phyloP scores from a whole-genome alignment of 2,888 invertebrate species.

The Athalia cordata region DNA sequence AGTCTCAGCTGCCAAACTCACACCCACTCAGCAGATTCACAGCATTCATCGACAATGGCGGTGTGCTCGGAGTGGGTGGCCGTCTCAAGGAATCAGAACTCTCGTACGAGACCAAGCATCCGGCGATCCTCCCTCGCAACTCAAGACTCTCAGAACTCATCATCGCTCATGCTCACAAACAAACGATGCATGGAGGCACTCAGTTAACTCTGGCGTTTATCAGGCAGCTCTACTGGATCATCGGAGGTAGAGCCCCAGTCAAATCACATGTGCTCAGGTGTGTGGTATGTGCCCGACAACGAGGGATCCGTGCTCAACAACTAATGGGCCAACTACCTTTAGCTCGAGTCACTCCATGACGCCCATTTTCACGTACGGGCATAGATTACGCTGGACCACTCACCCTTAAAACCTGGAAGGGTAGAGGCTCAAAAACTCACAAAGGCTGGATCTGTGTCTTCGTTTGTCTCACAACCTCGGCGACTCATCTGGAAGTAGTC shows the following conservation, averaged over 20 bases:
- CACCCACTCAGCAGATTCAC: conserved; percentile 41
- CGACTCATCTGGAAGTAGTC: conserved; percentile 43
- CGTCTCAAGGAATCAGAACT: conserved; percentile 43
- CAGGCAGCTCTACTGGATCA: conserved; percentile 21
- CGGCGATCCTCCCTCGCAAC: conserved; percentile 33
- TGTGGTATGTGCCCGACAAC: conserved; percentile 37
- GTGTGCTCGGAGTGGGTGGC: conserved; percentile 50
- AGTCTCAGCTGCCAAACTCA: conserved; percentile 14
- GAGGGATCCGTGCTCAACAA: conserved; percentile 45
- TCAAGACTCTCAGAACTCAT: conserved; percentile 39
- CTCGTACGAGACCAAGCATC: conserved; percentile 44
- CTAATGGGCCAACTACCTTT: conserved; percentile 56
- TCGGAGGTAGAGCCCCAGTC: conserved; percentile 28
- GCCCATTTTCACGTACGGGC: conserved; percentile 10
- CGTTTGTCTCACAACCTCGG: conserved; percentile 49
- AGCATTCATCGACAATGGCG: conserved; percentile 34
- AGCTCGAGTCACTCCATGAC: conserved; percentile 34
- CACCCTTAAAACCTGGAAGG: conserved; percentile 30
- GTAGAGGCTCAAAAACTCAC: conserved; percentile 24
- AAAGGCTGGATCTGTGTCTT: conserved; percentile 49
- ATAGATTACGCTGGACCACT: conserved; percentile 28
- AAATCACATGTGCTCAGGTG: conserved; percentile 24
- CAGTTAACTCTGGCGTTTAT: conserved; percentile 42
- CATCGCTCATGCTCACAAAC: conserved; percentile 44
- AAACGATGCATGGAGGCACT: conserved; percentile 48